phyloP scores from a whole-genome alignment of 2,888 invertebrate species.

The Perdita meconis region DNA sequence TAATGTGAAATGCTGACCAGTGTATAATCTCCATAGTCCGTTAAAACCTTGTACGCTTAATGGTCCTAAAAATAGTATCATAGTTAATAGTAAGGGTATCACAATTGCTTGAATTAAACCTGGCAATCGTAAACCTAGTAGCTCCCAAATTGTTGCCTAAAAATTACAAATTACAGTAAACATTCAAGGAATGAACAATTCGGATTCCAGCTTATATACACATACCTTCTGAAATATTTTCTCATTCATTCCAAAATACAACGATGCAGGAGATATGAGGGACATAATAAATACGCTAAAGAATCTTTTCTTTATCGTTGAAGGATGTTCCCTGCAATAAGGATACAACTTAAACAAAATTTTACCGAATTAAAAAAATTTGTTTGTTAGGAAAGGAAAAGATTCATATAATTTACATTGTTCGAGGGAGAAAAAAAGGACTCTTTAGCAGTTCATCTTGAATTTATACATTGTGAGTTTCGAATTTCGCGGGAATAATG shows the following conservation, averaged over 20 bases:
- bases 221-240: constrained; percentile 86
- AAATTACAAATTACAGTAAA: constrained; percentile 56
- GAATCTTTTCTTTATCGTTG: constrained; percentile 94
- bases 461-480: constrained; percentile 9
- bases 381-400: too few species aligned
- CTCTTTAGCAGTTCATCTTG: too few species aligned
- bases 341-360: constrained; percentile 44
- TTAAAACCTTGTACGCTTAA: constrained; percentile 89
- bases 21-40: constrained; percentile 89
- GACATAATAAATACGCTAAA: constrained; percentile 93
- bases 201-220: constrained; percentile 3
- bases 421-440: too few species aligned
- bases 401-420: too few species aligned
- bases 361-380: too few species aligned
- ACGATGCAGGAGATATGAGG: constrained; percentile 91
- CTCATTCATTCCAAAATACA: constrained; percentile 89
- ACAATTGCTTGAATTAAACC: constrained; percentile 91
- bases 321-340: constrained; percentile 92
- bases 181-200: background rate
- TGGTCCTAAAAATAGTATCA: constrained; percentile 93
- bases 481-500: constrained; percentile 34
- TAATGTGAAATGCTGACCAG: constrained; percentile 85
- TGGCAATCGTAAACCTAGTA: constrained; percentile 90
- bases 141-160: constrained; percentile 88
- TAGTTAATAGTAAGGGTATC: constrained; percentile 91